Evolutionary conservation across 2,113 vertebrate species (phyloP), one percentile per base, ranked within the genome.

Genomic region (Corythornis madagascariensis): DNA sequence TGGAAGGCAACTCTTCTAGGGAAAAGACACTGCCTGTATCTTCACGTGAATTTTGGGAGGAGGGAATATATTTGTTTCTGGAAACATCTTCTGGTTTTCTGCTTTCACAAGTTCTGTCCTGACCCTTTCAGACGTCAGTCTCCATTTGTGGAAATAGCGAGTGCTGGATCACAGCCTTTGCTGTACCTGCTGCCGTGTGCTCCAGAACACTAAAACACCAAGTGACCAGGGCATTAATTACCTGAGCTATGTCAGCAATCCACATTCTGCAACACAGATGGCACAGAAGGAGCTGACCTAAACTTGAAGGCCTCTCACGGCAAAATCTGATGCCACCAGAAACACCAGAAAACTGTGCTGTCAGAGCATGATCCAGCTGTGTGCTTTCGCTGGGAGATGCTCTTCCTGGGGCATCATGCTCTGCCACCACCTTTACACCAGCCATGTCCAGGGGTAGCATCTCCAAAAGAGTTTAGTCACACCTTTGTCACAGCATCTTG

Each of bases 361-460:
- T 31, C 56, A 26, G 18, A 78, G 28, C 3, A 0, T 19, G 29
- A 22, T 40, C 25, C 21, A 15, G 40, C 66, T 5, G 2, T 29
- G 16, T 33, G 35, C 45, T 81, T 60, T 56, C 50, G 15, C 53
- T 57, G 13, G 42, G 10, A 28, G 28, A 18, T 67, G 2, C 26
- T 63, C 31, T 15, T 65, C 21, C 13, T 50, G 33, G n/a, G 18
- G 29, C 17, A 28, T 79, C 47, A 8, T 1, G 0, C 10, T 24
- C 63, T 13, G n/a, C 29, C 1, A 3, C 19, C 9, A 2, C 5
- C 17, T 47, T 35, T 1, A 22, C 5, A n/a, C 40, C 26, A 26
- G 20, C 17, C 25, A 6, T 83, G 38, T 43, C 50, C 25, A 59
- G 26, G 14, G 16, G 12, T 0, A 20, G 60, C 8, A 2, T 47